phyloP scores from a whole-genome alignment of 2,797 vertebrate species.

The Aplochiton taeniatus region DNA sequence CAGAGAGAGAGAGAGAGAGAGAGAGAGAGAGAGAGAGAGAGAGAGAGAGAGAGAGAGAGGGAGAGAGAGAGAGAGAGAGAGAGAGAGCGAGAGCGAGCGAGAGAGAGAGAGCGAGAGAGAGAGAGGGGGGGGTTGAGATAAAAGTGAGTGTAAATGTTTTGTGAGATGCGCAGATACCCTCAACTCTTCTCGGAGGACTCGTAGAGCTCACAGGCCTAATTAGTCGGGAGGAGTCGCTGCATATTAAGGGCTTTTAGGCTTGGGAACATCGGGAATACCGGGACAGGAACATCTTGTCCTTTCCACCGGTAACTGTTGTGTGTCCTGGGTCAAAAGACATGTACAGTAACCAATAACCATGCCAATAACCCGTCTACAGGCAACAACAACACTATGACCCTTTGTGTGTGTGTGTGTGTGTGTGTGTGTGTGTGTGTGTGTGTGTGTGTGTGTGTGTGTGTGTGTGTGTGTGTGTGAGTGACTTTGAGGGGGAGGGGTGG shows the following conservation, averaged over 20 bases:
- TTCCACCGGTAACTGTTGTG: background rate
- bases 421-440: too few relatives aligned
- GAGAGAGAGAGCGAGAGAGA: background rate
- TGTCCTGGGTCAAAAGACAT: too few relatives aligned
- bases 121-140: background rate
- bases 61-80: too few relatives aligned
- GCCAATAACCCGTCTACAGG: slow-evolving; percentile 1
- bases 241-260: background rate
- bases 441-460: too few relatives aligned
- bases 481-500: background rate
- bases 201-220: slow-evolving; percentile 34
- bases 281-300: background rate
- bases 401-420: too few relatives aligned
- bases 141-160: background rate
- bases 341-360: background rate
- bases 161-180: too few relatives aligned
- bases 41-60: background rate
- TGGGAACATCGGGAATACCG: too few relatives aligned
- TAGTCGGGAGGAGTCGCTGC: slow-evolving; percentile 23
- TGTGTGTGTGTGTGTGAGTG: too few relatives aligned
- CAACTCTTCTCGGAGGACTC: slow-evolving; percentile 18
- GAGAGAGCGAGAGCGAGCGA: background rate
- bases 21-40: background rate
- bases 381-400: background rate
- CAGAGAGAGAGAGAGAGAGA: background rate